Base-by-base conservation (phyloP, 2,797 vertebrate genomes). In the Syndactyla subalaris region DNA sequence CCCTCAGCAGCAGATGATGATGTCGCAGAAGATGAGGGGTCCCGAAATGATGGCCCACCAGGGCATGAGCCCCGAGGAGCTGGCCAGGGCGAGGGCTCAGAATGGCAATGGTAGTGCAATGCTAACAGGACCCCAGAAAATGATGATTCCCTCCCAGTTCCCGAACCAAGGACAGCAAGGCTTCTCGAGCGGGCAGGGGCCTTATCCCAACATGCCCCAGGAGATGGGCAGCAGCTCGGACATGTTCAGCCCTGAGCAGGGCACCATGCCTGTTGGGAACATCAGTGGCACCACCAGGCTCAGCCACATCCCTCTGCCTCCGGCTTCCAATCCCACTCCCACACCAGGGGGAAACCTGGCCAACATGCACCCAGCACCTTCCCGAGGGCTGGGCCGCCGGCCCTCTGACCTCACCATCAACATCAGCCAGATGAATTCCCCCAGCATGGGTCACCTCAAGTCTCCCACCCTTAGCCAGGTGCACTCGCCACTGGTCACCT, bases 391-490 rank as follows among this genome's bases (percentile, higher is more conserved):
- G 79, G 97, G 98, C 24, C 98, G 98, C 66, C 98, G 99, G 92
- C 98, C 98, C 36, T 98, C 99, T 21, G 99, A 99, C 95, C 97
- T 99, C 73, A 98, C 98, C 57, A 98, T 99, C 96, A 99, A 97
- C 96, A 98, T 99, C 93, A 98, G 98, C 77, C 98, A 98, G 86
- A 98, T 99, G 98, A 98, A 97, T 83, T 99, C 99, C 5, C 99
- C 99, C 5, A 97, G 98, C 82, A 98, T 99, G 98, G 99, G 99
- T 74, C 99, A 99, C 81, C 98, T 99, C 80, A 99, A 99, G 93
- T 99, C 99, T 18, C 99, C 99, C 14, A 99, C 98, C 29, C 98
- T 99, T 88, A 98, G 98, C 95, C 99, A 99, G 93, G 98, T 98
- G 92, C 98, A 99, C 81, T 99, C 99, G 1, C 99, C 99, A 8